Base-by-base conservation (phyloP, 1,140 invertebrate species). In the Aphelinus atriplicis region DNA sequence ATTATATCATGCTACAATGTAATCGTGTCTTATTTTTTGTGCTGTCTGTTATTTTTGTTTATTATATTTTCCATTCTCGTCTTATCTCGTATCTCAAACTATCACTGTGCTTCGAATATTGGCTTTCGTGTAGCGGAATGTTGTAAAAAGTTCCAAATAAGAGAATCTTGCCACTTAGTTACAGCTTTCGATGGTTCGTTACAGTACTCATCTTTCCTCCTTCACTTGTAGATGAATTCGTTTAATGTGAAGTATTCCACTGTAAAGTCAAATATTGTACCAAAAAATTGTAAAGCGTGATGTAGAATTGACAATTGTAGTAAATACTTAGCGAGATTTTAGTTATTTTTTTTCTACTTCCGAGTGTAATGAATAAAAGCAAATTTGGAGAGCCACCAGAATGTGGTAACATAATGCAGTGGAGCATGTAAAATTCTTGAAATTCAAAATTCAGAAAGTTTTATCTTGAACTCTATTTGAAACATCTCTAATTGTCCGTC, bases 331-430 rank as follows among this genome's bases (percentile, higher is more conserved):
- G 26, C 26, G 26, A 26, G 26, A 26, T 26, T 26, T 53, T 53
- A 53, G 9, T 53, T 60, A 43, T 60, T 53, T 53, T 53, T 53
- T 53, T 53, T 53, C 51, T 9, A 53, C 9, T 9, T 53, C 51
- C 9, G 26, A 26, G 4, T 53, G 51, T 53, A 53, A 9, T 6
- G 51, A 6, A 53, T 6, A 53, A 53, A 53, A 53, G 51, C 26
- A 60, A 80, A 84, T 86, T 87, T 86, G 71, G 80, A 87, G 84
- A 86, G 77, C 84, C 85, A 86, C 81, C 86, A 87, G 82, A 84
- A 85, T 86, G 82, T 85, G 81, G 84, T 82, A 83, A 84, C 72
- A 81, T 86, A 85, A 85, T 87, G 83, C 80, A 83, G 85, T 86
- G 84, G 85, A 87, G 86, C 86, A 87, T 87, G 86, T 82, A 78